phyloP scores from a whole-genome alignment of 2,797 vertebrate species.

The Masticophis lateralis region DNA sequence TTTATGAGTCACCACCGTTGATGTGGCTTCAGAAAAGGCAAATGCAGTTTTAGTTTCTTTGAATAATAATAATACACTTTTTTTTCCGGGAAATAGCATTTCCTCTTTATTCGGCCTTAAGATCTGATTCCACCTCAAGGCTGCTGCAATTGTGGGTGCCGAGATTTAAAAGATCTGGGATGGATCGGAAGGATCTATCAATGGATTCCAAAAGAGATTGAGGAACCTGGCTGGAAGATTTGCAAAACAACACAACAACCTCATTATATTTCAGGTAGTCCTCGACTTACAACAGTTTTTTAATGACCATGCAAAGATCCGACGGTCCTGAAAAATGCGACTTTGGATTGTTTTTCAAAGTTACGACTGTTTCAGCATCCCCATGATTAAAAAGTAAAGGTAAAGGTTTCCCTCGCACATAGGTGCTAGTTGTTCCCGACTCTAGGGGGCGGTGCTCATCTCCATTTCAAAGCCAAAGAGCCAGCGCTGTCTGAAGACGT shows the following conservation, averaged over 20 bases:
- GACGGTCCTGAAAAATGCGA: background rate
- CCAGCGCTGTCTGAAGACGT: too few relatives aligned
- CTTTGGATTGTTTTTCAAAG: background rate
- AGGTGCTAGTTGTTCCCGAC: too few relatives aligned
- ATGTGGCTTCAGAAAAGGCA: background rate
- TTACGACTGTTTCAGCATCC: background rate
- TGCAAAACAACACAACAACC: background rate
- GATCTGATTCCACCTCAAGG: background rate
- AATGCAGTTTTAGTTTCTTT: background rate
- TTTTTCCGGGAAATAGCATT: background rate
- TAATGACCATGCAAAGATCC: background rate
- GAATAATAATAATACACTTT: background rate
- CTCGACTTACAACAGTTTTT: background rate
- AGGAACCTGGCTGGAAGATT: background rate
- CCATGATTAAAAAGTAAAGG: background rate
- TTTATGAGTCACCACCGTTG: background rate
- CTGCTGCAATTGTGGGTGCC: background rate
- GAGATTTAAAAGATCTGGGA: background rate
- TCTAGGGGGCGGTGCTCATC: too few relatives aligned
- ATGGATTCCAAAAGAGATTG: background rate
- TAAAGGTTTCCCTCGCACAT: too few relatives aligned
- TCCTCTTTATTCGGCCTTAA: background rate
- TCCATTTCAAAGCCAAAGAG: too few relatives aligned
- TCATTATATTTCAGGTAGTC: background rate
- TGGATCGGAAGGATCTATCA: background rate